phyloP scores from a whole-genome alignment of 2,797 vertebrate genomes.

The Catamblyrhynchus diadema region DNA sequence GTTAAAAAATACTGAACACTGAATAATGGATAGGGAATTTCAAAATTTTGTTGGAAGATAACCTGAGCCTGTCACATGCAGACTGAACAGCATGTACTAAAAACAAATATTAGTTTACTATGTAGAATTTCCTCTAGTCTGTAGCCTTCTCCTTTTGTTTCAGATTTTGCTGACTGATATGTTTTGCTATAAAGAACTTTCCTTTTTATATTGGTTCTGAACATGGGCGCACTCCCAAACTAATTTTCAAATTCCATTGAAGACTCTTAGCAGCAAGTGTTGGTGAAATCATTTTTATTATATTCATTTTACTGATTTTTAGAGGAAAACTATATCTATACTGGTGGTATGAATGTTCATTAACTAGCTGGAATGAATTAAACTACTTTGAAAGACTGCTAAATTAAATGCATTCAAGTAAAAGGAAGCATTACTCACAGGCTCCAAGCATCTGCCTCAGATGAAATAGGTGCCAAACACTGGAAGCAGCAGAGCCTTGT shows the following conservation, averaged over 20 bases:
- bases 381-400: not conserved
- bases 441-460: not conserved
- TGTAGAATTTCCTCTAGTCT: not conserved
- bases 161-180: not conserved
- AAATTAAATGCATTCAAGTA: slow-evolving; percentile 1
- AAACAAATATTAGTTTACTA: not conserved
- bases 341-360: not conserved
- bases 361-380: slow-evolving; percentile 8
- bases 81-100: not conserved
- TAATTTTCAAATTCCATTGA: not conserved
- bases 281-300: not conserved
- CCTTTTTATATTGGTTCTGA: not conserved
- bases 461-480: not conserved
- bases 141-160: not conserved
- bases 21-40: not conserved
- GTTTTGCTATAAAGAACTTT: not conserved
- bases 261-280: not conserved
- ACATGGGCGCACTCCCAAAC: not conserved
- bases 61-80: not conserved
- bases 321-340: not conserved
- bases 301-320: not conserved
- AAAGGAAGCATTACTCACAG: slow-evolving; percentile 2
- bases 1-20: not conserved
- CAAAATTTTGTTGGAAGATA: not conserved
- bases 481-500: not conserved